Percentiles rank a stretch among this genome's conserved stretches.
Evolutionary conservation across 2,888 invertebrate genomes (phyloP).

Genomic region (Lymantria dispar): DNA sequence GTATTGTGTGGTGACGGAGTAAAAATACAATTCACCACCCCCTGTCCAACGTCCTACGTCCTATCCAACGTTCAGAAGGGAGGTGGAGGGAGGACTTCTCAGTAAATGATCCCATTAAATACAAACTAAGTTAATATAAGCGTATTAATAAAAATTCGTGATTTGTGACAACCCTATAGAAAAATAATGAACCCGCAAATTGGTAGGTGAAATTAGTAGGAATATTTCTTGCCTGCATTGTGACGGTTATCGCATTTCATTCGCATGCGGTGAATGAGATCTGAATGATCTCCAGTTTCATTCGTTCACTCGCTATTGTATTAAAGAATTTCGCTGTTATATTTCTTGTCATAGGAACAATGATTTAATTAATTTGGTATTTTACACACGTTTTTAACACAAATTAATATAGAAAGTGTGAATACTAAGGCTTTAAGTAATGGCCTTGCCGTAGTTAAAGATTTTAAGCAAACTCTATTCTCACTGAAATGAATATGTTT

Average conservation of each 20-base stretch:
- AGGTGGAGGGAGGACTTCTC: not conserved
- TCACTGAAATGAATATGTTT: too few species aligned
- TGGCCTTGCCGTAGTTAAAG: too few species aligned
- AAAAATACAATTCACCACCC: too few species aligned
- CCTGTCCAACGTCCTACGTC: too few species aligned
- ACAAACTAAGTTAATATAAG: too few species aligned
- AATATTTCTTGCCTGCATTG: conserved; percentile 44
- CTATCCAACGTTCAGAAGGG: too few species aligned
- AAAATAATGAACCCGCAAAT: conserved; percentile 58
- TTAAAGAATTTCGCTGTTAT: conserved; percentile 17
- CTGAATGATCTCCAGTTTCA: conserved; percentile 26
- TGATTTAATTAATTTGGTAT: conserved; percentile 6
- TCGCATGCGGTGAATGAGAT: conserved; percentile 24
- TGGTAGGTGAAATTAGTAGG: conserved; percentile 68
- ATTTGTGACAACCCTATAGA: conserved; percentile 24
- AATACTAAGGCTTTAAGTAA: not conserved
- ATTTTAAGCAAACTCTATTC: too few species aligned
- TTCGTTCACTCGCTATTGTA: conserved; percentile 21
- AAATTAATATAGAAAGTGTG: not conserved
- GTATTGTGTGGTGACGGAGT: too few species aligned
- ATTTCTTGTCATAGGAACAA: conserved; percentile 1
- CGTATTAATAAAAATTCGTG: not conserved
- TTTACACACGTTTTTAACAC: not conserved
- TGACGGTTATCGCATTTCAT: conserved; percentile 55
- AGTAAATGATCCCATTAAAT: too few species aligned